phyloP scores from a whole-genome alignment of 2,888 invertebrate species.

The Teinopalpus imperialis region DNA sequence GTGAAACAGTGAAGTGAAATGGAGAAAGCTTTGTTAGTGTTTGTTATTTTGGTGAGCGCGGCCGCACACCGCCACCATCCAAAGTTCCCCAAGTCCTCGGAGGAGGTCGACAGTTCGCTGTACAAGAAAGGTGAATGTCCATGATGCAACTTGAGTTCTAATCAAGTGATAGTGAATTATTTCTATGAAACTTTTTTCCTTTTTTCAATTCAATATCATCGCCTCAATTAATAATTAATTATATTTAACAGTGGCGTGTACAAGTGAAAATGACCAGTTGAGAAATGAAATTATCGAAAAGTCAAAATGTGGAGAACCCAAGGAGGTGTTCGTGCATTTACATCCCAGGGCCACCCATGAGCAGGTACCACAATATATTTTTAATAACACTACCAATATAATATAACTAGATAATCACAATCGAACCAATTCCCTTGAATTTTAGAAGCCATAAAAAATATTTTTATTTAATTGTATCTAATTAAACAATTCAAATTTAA shows the following conservation, averaged over 20 bases:
- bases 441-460: too few relatives aligned
- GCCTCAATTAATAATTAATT: slow-evolving; percentile 11
- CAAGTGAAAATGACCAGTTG: slow-evolving; percentile 46
- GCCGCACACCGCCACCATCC: slow-evolving; percentile 55
- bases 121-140: slow-evolving; percentile 50
- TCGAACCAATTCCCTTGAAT: too few relatives aligned
- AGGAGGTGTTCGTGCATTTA: slow-evolving; percentile 63
- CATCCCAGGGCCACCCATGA: slow-evolving; percentile 55
- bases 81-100: slow-evolving; percentile 52
- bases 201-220: not conserved
- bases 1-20: slow-evolving; percentile 48
- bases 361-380: slow-evolving; percentile 47
- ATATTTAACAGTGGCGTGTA: slow-evolving; percentile 57
- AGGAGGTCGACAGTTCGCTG: slow-evolving; percentile 39
- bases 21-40: slow-evolving; percentile 58
- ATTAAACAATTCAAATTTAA: too few relatives aligned
- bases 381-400: too few relatives aligned
- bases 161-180: slow-evolving; percentile 26
- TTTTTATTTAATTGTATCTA: too few relatives aligned
- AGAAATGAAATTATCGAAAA: slow-evolving; percentile 59
- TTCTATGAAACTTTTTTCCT: not conserved
- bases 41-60: slow-evolving; percentile 52
- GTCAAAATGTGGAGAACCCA: slow-evolving; percentile 66
- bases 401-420: too few relatives aligned
- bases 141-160: slow-evolving; percentile 36